A percentile compares a stretch with the other conserved stretches of the same genome.
phyloP scores from a whole-genome alignment of 2,888 invertebrate species.

The Aromia moschata region DNA sequence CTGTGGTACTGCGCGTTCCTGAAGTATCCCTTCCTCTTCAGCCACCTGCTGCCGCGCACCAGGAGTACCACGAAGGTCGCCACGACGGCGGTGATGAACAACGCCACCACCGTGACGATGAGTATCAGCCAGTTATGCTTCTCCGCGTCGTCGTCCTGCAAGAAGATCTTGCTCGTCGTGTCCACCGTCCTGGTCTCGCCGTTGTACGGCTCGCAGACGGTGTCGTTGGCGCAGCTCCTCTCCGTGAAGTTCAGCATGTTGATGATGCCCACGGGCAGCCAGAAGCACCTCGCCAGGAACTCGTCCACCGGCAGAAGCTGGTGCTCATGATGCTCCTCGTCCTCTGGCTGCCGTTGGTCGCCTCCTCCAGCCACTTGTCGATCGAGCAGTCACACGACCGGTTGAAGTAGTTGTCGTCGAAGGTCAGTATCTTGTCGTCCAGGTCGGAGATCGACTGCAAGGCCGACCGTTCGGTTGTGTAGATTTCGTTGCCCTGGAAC shows the following conservation, averaged over 20 bases:
- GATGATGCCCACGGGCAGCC: constrained; percentile 71
- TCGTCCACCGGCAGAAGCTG: constrained; percentile 72
- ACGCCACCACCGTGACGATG: constrained; percentile 61
- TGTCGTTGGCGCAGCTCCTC: constrained; percentile 68
- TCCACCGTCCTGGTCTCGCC: constrained; percentile 58
- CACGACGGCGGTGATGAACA: constrained; percentile 66
- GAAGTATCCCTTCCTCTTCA: constrained; percentile 68
- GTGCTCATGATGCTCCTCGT: constrained; percentile 65
- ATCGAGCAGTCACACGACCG: constrained; percentile 72
- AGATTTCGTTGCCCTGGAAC: constrained; percentile 68
- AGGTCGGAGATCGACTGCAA: constrained; percentile 70
- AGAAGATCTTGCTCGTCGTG: constrained; percentile 54
- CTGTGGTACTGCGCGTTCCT: constrained; percentile 66
- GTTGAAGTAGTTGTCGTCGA: constrained; percentile 72
- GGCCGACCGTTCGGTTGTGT: constrained; percentile 65
- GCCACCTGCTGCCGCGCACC: constrained; percentile 68
- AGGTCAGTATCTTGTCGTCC: constrained; percentile 63
- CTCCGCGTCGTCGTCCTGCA: constrained; percentile 46
- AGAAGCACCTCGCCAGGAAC: constrained; percentile 71
- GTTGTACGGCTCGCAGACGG: constrained; percentile 69
- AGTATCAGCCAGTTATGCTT: constrained; percentile 53
- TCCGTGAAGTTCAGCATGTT: constrained; percentile 71
- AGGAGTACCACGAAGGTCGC: constrained; percentile 67
- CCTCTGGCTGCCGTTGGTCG: constrained; percentile 62
- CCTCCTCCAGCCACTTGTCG: constrained; percentile 67